Percentiles rank a stretch among this genome's conserved stretches.
Conservation (phyloP, 2,113 vertebrate species). For the Ochotona curzoniae region DNA sequence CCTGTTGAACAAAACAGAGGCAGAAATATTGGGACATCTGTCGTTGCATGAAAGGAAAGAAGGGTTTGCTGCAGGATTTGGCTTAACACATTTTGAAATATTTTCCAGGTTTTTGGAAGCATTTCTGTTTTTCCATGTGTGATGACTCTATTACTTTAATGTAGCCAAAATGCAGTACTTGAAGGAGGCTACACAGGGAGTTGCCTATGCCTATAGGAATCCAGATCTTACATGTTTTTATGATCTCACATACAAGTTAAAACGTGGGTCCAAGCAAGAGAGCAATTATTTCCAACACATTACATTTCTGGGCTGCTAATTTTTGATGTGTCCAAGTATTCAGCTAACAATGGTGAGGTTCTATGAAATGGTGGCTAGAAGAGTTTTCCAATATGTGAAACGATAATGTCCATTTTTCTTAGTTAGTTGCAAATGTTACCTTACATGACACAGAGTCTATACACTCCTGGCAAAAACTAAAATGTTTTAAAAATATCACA, state of each 20-base stretch:
- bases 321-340: not conserved
- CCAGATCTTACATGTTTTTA: not conserved
- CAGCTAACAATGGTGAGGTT: not conserved
- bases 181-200: conserved; percentile 16
- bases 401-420: not conserved
- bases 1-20: not conserved
- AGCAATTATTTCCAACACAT: not conserved
- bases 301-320: not conserved
- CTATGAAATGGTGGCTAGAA: not conserved
- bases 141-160: conserved; percentile 29
- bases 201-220: not conserved
- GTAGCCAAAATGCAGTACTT: not conserved
- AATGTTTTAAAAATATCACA: not conserved
- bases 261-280: not conserved
- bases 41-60: not conserved
- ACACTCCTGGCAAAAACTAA: not conserved
- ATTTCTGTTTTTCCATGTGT: conserved; percentile 38
- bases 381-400: not conserved
- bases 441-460: not conserved
- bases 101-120: conserved; percentile 29
- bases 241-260: not conserved
- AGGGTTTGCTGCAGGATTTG: conserved; percentile 8
- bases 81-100: conserved; percentile 41
- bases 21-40: not conserved
- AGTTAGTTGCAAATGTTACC: not conserved